These are phyloP conservation scores for Coenonympha glycerion DNA, from an alignment of 2,888 invertebrate species.

Conservation along the genomic window DNA sequence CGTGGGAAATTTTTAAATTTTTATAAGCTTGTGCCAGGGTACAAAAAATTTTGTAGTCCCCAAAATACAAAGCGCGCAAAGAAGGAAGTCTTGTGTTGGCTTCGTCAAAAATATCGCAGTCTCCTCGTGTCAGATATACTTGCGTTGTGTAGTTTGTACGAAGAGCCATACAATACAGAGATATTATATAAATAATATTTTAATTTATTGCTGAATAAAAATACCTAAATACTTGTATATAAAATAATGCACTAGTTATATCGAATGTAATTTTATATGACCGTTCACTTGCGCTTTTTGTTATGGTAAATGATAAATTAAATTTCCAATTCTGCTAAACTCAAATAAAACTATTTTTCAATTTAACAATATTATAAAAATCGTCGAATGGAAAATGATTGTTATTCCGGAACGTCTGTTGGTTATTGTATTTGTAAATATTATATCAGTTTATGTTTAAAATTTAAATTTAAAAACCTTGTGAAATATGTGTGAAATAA, in stretches of 20 bases:
- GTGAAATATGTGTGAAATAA: slow-evolving; percentile 74
- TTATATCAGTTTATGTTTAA: slow-evolving; percentile 59
- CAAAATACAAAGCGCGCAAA: no score
- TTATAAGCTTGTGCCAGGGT: no score
- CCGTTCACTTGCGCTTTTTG: slow-evolving; percentile 7
- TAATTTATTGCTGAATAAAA: slow-evolving; percentile 11
- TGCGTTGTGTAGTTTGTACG: no score
- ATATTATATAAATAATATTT: slow-evolving; percentile 9
- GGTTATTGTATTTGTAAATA: slow-evolving; percentile 71
- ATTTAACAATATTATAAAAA: slow-evolving; percentile 17
- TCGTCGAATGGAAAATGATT: slow-evolving; percentile 55
- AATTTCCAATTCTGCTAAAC: slow-evolving; percentile 29
- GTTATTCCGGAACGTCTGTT: slow-evolving; percentile 66
- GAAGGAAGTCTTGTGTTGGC: no score
- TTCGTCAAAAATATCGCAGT: no score
- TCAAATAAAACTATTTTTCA: slow-evolving; percentile 18
- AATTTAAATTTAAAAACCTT: slow-evolving; percentile 58
- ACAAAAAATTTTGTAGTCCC: no score
- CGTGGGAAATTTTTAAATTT: no score
- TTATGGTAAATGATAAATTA: slow-evolving; percentile 24
- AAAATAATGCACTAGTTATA: slow-evolving; percentile 10
- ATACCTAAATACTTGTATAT: slow-evolving; percentile 18
- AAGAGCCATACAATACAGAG: no score
- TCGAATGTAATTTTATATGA: slow-evolving; percentile 19
- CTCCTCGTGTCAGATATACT: no score